These are phyloP conservation scores for Gracilinanus agilis DNA, from an alignment of 2,113 vertebrate species.

Conservation along the genomic window DNA sequence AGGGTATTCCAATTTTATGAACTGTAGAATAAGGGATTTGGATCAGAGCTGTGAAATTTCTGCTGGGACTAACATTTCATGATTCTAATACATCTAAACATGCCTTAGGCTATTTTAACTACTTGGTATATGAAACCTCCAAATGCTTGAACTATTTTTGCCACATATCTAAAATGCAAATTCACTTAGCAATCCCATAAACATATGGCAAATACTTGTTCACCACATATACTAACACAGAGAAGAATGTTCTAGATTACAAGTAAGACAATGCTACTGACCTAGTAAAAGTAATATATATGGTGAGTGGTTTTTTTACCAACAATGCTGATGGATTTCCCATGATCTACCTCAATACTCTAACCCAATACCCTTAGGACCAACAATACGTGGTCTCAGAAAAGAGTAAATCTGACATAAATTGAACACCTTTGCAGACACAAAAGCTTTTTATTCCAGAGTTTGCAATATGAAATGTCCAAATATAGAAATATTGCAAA, in stretches of 20 bases:
- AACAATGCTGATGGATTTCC: background rate
- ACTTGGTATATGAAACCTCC: background rate
- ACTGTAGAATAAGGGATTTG: background rate
- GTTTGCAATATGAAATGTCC: background rate
- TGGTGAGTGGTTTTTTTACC: slow-evolving; percentile 18
- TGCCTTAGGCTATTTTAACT: background rate
- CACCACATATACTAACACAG: background rate
- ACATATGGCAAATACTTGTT: background rate
- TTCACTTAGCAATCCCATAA: background rate
- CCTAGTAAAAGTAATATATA: background rate
- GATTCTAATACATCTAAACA: background rate
- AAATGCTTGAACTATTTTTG: background rate
- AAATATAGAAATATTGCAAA: background rate
- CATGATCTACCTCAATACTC: background rate
- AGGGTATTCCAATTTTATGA: background rate
- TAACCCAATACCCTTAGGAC: background rate
- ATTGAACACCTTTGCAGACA: background rate
- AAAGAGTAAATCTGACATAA: background rate
- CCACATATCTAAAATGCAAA: slow-evolving; percentile 5
- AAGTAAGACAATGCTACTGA: background rate
- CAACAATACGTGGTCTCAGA: background rate
- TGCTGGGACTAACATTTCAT: slow-evolving; percentile 13
- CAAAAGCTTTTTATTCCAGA: background rate
- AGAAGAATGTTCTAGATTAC: slow-evolving; percentile 15
- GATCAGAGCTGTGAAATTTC: slow-evolving; percentile 7